These are phyloP conservation scores for Falco punctatus DNA, from an alignment of 2,113 vertebrate species.

Conservation along the genomic window DNA sequence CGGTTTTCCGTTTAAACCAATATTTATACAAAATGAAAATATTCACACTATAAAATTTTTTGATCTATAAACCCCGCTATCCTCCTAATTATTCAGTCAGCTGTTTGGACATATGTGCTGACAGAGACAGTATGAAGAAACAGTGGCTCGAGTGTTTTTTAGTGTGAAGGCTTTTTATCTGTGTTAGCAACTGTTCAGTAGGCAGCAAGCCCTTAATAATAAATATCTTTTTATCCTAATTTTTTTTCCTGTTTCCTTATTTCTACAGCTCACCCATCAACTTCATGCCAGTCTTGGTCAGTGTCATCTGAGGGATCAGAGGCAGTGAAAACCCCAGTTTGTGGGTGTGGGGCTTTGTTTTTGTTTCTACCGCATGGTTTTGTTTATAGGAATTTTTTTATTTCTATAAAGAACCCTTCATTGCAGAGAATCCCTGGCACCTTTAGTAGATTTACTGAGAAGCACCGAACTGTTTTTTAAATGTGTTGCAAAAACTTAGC, in stretches of 20 bases:
- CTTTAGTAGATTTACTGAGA: not conserved
- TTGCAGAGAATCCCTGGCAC: not conserved
- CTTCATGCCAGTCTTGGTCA: not conserved
- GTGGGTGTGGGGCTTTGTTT: not conserved
- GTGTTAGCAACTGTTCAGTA: not conserved
- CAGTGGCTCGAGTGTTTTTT: slow-evolving; percentile 44
- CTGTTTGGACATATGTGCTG: slow-evolving; percentile 9
- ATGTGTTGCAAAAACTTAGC: not conserved
- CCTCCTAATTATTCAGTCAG: slow-evolving; percentile 42
- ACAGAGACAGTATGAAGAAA: slow-evolving; percentile 26
- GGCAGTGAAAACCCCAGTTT: not conserved
- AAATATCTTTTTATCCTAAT: slow-evolving; percentile 44
- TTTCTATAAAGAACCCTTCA: slow-evolving; percentile 2
- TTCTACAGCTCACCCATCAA: not conserved
- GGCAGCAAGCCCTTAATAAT: slow-evolving; percentile 11
- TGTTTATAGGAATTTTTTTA: not conserved
- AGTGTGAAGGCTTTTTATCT: slow-evolving; percentile 40
- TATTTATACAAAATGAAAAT: slow-evolving; percentile 63
- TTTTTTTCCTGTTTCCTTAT: slow-evolving; percentile 52
- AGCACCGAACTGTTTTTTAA: not conserved
- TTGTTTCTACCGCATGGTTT: not conserved
- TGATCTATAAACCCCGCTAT: slow-evolving; percentile 28
- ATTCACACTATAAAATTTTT: slow-evolving; percentile 42
- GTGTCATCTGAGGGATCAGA: not conserved
- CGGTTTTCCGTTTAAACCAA: slow-evolving; percentile 38